These are phyloP conservation scores for Halcyon leucocephala DNA, from an alignment of 2,797 vertebrate species.

Conservation along the genomic window DNA sequence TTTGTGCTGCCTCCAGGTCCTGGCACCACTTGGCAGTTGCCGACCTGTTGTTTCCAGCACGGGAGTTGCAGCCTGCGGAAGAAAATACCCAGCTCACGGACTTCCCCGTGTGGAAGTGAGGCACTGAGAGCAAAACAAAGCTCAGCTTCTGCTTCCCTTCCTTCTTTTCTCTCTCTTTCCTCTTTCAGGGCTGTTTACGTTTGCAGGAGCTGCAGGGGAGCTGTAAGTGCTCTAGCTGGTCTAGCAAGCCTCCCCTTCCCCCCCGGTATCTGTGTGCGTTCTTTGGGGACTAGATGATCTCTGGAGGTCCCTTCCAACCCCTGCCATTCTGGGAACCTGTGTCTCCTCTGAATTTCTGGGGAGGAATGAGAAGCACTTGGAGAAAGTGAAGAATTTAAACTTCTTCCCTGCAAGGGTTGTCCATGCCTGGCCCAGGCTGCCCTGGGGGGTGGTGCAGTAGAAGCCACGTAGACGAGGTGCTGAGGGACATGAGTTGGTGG, in stretches of 20 bases:
- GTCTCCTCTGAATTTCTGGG: background rate
- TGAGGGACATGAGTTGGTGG: too few relatives aligned
- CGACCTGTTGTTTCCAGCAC: background rate
- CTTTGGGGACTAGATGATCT: background rate
- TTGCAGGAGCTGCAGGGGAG: constrained; percentile 2
- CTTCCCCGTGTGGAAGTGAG: background rate
- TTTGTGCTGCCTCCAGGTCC: background rate
- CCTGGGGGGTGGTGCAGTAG: too few relatives aligned
- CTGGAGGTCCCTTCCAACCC: background rate
- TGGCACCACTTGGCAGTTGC: background rate
- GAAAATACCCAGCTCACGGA: background rate
- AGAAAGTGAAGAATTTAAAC: background rate
- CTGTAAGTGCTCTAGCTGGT: background rate
- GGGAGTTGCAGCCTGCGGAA: background rate
- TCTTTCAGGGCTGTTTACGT: background rate
- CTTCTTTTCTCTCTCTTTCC: background rate
- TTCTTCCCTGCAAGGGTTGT: too few relatives aligned
- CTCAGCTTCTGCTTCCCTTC: background rate
- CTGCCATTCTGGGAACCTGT: background rate
- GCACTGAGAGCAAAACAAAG: background rate
- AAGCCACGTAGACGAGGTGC: too few relatives aligned
- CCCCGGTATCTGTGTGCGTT: background rate
- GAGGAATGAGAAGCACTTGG: background rate
- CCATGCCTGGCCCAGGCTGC: too few relatives aligned
- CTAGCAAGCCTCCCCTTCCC: background rate